Evolutionary conservation across 2,888 invertebrate species (phyloP), one percentile per base, ranked within the genome.

Genomic region (Steinernema scapterisci): DNA sequence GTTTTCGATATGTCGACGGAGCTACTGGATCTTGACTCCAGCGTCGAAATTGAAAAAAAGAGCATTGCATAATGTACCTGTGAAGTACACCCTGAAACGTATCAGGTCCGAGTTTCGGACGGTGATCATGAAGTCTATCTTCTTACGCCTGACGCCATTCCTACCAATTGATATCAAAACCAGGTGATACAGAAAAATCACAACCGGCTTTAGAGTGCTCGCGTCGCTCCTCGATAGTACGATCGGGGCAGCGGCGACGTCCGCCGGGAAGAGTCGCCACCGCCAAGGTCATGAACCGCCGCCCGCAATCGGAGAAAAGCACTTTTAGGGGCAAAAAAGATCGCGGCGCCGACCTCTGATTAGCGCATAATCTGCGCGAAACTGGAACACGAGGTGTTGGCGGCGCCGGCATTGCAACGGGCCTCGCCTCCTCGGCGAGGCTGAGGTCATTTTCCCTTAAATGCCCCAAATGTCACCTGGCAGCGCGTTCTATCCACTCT

Each of bases 361-460:
- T 63, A 63, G 63, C 63, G 63, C 63, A 31, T 63, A 63, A 63
- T 63, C 63, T 31, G 31, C 63, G 54, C 54, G 54, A 54, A 48
- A 54, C 25, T 54, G 54, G 54, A 25, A 54, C 54, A 21, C 54
- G 63, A 63, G 31, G 27, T 54, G 23, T 54, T 16, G 23, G 5
- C 54, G 23, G 23, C 48, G 23, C 25, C 54, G 23, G 23, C 54
- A 25, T 21, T 25, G 48, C n/a, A 48, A 48, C 48, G 48, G 19
- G 48, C 48, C 48, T 48, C 16, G 19, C 25, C 25, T 48, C 48
- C 13, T 19, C 13, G n/a, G 5, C 5, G 19, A 19, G 48, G 48
- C 48, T 48, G 48, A 48, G 48, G 48, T 48, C 48, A 48, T 2
- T 13, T 16, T 16, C 6, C n/a, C 19, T 38, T 38, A 38, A 38